These are phyloP conservation scores for Sisyra nigra DNA, from an alignment of 2,888 invertebrate species.

Conservation along the genomic window DNA sequence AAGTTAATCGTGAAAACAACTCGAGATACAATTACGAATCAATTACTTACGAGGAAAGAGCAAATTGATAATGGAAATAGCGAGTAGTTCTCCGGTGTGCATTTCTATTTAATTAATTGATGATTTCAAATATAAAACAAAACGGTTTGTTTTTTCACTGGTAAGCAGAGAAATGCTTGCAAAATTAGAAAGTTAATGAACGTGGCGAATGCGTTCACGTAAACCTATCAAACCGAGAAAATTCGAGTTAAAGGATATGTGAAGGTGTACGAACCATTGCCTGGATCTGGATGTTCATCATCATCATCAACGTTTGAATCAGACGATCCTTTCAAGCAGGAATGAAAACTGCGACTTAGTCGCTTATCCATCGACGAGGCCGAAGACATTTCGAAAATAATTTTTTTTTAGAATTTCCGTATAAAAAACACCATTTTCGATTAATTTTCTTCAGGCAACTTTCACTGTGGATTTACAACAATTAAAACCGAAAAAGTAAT, in stretches of 20 bases:
- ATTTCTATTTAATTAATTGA: no score
- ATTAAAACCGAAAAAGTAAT: neutral
- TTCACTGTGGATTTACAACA: neutral
- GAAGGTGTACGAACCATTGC: neutral
- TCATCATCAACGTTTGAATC: conserved; percentile 20
- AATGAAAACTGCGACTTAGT: conserved; percentile 49
- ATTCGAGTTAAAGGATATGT: neutral
- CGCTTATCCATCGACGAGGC: conserved; percentile 33
- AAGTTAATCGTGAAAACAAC: no score
- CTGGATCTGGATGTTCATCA: conserved; percentile 9
- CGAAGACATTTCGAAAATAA: no score
- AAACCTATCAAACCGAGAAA: neutral
- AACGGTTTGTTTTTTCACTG: neutral
- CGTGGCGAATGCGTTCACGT: conserved; percentile 1
- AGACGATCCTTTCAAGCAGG: conserved; percentile 44
- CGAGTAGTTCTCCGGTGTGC: no score
- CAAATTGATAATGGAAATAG: no score
- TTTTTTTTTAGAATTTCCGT: neutral
- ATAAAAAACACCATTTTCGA: neutral
- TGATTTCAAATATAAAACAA: neutral
- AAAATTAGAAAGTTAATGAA: neutral
- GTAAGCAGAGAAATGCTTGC: neutral
- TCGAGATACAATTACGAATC: no score
- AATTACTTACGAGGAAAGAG: no score
- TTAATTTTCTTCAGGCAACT: neutral